Base-by-base conservation (phyloP, 2,797 vertebrate genomes). In the Sarcophilus harrisii region DNA sequence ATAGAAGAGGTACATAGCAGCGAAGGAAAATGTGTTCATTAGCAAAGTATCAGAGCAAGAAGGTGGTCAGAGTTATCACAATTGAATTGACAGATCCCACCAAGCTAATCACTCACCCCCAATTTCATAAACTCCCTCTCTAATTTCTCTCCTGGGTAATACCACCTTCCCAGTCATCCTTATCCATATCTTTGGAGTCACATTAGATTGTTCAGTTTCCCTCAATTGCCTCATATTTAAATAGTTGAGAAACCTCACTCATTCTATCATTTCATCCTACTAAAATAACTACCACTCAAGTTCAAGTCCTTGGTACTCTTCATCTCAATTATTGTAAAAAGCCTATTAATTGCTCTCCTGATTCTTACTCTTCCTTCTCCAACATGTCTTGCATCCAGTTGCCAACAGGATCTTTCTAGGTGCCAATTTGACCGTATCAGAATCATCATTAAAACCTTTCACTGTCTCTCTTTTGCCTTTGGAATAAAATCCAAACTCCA, bases 341-440 rank as follows among this genome's bases (percentile, higher is more conserved):
- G 38, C 12, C n/a, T 57, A 91, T 54, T 9, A 24, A 92, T 4
- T 45, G 0, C 8, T 55, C 30, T 66, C 38, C 10, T 54, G 10
- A 59, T 45, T 58, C 52, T 52, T 2, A 60, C 4, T 90, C 27
- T 58, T 16, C 28, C 29, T 90, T 10, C 89, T 93, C 57, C 21
- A 87, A 32, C 55, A 57, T 58, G 27, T 90, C 60, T 92, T 32
- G 52, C 66, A 91, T 55, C 58, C 4, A 93, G 12, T 59, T 38
- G 62, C 60, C 73, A 45, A 81, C 32, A 95, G 91, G 94, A 92
- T 73, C 29, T 92, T 49, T 73, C 52, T 52, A 92, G 91, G 5
- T 30, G 32, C 27, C 10, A 29, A 90, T 52, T 2, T n/a, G 10
- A 90, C 62, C 91, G 21, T 54, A 95, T 94, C 73, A 93, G 10